Base-by-base conservation (phyloP, 2,888 invertebrate species). In the Eulithis prunata region DNA sequence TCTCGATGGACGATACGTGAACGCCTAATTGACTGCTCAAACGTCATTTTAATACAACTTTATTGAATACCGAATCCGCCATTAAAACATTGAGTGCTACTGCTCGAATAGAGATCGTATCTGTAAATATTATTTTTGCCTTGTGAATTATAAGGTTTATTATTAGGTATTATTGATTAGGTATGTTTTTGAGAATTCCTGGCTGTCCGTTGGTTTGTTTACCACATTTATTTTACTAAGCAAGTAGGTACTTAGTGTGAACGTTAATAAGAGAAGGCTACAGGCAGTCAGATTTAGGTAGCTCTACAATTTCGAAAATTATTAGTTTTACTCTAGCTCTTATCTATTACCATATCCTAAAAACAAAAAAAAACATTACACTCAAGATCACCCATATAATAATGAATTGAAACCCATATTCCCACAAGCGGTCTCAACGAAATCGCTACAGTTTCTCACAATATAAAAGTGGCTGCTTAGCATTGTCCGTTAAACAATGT, bases 21-120 rank as follows among this genome's bases (percentile, higher is more conserved):
- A 87, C 90, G 91, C 91, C 88, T 90, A 91, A 92, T 93, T 92
- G 92, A 92, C 87, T 91, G 82, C 91, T 91, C 90, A 91, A 91
- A 90, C 81, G 85, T 83, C 87, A 88, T 87, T 90, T 87, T 89
- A 90, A 92, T 92, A 90, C 85, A 86, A 87, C 83, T 81, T 87
- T 89, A 89, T 88, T 89, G 81, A 83, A 83, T 82, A 77, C 78
- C 68, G 77, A 83, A 82, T 79, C 21, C 69, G 47, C 68, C 76
- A 76, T 75, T 74, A 73, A 77, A 76, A 74, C 68, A 72, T 75
- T 72, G 73, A 75, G 68, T 73, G 66, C 58, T 64, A 53, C 59
- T 59, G 32, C 52, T 45, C 13, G 12, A 56, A 64, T 69, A 55
- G 71, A 76, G 78, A 75, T 75, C 66, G 63, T 77, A 80, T 79